Evolutionary conservation across 2,888 invertebrate genomes (phyloP).

Genomic region (Tricholauxania praeusta): DNA sequence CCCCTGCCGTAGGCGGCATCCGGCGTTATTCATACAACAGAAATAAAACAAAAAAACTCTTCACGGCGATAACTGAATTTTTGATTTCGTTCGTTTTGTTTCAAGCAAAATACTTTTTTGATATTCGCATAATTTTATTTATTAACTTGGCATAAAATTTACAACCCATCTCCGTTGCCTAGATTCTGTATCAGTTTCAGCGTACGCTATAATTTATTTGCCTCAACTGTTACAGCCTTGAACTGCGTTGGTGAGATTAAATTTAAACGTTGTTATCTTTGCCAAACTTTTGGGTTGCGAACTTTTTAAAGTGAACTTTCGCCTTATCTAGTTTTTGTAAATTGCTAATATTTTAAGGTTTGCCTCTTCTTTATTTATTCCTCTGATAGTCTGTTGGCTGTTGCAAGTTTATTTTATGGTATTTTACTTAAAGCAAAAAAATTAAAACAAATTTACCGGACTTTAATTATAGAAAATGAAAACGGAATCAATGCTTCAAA

Average conservation of each 20-base stretch:
- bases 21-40: too few relatives aligned
- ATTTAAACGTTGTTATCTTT: constrained; percentile 28
- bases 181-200: not conserved
- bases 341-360: constrained; percentile 12
- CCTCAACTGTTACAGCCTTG: constrained; percentile 8
- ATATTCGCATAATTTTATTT: not conserved
- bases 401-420: too few relatives aligned
- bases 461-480: too few relatives aligned
- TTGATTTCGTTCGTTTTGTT: constrained; percentile 4
- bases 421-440: too few relatives aligned
- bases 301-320: constrained; percentile 26
- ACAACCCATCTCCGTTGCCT: not conserved
- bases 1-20: too few relatives aligned
- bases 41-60: not conserved
- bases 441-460: too few relatives aligned
- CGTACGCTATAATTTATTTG: not conserved
- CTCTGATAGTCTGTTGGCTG: too few relatives aligned
- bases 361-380: not conserved
- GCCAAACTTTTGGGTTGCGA: constrained; percentile 24
- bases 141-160: constrained; percentile 12
- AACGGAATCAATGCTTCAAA: too few relatives aligned
- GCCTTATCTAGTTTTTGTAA: constrained; percentile 14
- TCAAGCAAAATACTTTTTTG: constrained; percentile 2
- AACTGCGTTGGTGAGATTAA: constrained; percentile 26
- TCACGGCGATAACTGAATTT: constrained; percentile 8